A percentile compares a stretch with the other conserved stretches of the same genome.
Conservation (phyloP, 2,888 invertebrate species). For the Ophioninae sp. region DNA sequence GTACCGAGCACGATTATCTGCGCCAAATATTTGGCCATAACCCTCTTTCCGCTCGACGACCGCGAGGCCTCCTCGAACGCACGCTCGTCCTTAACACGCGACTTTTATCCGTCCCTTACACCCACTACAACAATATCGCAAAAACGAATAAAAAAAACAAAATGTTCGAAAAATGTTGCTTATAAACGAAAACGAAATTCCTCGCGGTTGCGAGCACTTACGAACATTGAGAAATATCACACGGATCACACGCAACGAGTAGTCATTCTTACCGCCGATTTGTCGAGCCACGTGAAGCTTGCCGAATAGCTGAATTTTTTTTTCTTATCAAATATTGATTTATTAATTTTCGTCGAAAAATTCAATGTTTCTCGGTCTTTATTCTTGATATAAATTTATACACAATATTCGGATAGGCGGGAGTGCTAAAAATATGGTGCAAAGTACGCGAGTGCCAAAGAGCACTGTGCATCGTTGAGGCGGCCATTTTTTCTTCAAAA, state of each 20-base stretch:
- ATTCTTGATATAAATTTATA: not conserved
- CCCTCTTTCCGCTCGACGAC: constrained; percentile 19
- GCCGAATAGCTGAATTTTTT: not conserved
- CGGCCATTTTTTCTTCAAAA: not conserved
- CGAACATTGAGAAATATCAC: not conserved
- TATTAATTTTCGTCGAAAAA: not conserved
- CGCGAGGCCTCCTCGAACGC: constrained; percentile 3
- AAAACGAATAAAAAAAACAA: not conserved
- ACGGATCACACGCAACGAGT: constrained; percentile 26
- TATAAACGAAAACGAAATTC: not conserved
- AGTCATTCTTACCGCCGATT: constrained; percentile 39
- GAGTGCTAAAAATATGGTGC: not conserved
- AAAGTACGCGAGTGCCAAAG: not conserved
- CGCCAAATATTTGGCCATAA: constrained; percentile 95
- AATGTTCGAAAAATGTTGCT: not conserved
- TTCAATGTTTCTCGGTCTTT: not conserved
- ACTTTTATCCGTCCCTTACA: not conserved
- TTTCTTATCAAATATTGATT: not conserved
- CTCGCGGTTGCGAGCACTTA: not conserved
- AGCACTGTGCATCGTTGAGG: not conserved
- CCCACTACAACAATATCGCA: not conserved
- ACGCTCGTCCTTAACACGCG: not conserved
- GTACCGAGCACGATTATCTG: constrained; percentile 95
- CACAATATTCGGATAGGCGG: not conserved
- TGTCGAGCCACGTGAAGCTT: constrained; percentile 15